Evolutionary conservation across 2,888 invertebrate genomes (phyloP), one percentile per base, ranked within the genome.

Genomic region (Apantesis nais): DNA sequence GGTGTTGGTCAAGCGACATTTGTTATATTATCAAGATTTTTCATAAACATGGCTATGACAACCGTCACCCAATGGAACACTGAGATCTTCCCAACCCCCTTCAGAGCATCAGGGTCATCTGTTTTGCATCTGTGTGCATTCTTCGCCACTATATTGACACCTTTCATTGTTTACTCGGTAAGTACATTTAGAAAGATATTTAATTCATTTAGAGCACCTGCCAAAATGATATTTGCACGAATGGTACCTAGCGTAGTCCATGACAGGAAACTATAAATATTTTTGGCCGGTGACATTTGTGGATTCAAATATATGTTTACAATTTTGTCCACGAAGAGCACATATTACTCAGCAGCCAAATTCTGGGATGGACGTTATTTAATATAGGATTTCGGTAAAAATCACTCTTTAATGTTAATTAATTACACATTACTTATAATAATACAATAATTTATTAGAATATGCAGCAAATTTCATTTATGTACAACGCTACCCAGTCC

Each of bases 81-180:
- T 5, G 71, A 71, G 37, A 55, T 71, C 14, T 25, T 71, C 19
- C 71, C 71, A 31, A 71, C 71, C n/a, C 62, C 67, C 1, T 58
- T 66, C 44, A 44, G 71, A 44, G 71, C 71, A 7, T 62, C 71
- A 4, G 71, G 71, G 3, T 67, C 71, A 0, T 31, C 71, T 1
- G 66, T 61, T 3, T 31, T 70, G 14, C 70, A 70, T n/a, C 71
- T 66, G n/a, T 39, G 48, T 31, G 70, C 39, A 1, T 70, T 29
- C 31, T 48, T 61, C 25, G 61, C 65, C 22, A 66, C 48, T 8
- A 65, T 70, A 19, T 19, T 64, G 25, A 58, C 71, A 44, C 71
- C 71, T 12, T 71, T 71, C 19, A 60, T 67, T 44, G 63, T 64
- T 9, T 66, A 64, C 31, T 67, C 67, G 48, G 71, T 66, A 55